Evolutionary conservation across 2,113 vertebrate genomes (phyloP).

Genomic region (Stigmatopora nigra): DNA sequence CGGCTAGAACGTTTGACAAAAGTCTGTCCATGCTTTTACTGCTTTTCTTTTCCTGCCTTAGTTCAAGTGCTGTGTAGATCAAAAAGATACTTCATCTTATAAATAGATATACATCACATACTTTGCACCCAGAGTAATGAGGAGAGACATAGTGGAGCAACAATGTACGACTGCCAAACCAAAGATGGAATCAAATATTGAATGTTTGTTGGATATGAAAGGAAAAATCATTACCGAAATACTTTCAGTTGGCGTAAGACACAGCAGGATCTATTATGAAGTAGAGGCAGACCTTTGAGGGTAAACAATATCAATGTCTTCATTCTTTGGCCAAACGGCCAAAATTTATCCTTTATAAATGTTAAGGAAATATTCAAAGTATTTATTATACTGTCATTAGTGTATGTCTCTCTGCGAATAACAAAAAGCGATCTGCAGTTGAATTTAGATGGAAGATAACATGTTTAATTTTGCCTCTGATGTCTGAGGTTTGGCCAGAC

Average conservation of each 20-base stretch:
- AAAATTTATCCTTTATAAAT: background rate
- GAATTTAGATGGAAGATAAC: conserved; percentile 39
- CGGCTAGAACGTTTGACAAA: conserved; percentile 23
- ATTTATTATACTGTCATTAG: no score
- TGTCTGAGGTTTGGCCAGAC: conserved; percentile 47
- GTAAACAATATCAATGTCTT: background rate
- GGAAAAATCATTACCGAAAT: conserved; percentile 3
- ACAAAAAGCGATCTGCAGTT: conserved; percentile 14
- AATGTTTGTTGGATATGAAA: background rate
- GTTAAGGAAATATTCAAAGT: background rate
- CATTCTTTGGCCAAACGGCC: background rate
- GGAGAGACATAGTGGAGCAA: conserved; percentile 32
- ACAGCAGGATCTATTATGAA: background rate
- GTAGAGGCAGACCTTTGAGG: background rate
- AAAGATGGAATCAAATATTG: conserved; percentile 43
- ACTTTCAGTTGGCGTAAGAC: background rate
- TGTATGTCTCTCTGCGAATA: no score
- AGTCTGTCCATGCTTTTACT: conserved; percentile 16
- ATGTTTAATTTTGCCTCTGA: conserved; percentile 45
- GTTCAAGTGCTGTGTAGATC: conserved; percentile 29
- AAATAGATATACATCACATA: conserved; percentile 45
- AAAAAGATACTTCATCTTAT: conserved; percentile 21
- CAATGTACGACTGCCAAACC: conserved; percentile 37
- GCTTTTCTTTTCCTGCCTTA: conserved; percentile 28
- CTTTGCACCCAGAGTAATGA: conserved; percentile 30